Base-by-base conservation (phyloP, 2,888 invertebrate genomes). In the Notodonta ziczac region DNA sequence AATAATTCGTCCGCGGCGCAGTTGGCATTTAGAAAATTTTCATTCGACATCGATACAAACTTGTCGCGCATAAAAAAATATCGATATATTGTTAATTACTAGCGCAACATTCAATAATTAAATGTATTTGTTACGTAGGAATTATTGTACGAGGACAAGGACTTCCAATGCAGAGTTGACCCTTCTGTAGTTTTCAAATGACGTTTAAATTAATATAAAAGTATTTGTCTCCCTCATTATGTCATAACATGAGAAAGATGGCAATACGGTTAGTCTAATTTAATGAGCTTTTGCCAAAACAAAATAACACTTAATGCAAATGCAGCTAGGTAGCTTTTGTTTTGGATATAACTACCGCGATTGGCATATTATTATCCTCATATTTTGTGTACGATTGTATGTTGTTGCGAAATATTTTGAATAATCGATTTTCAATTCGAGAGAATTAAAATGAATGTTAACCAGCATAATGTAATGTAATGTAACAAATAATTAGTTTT, bases 401-500 rank as follows among this genome's bases (percentile, higher is more conserved):
- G 58, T 73, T 76, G 60, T 69, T 69, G 57, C 59, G 62, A 60
- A 16, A 58, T 56, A 63, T 64, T 65, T 73, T 63, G 67, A 59
- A 60, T 71, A 64, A 71, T 62, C 65, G 66, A 70, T 70, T 76
- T 76, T 76, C 66, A 74, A 75, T 72, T 74, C 62, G 74, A 77
- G 73, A 77, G 77, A 81, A 73, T 72, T 70, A 68, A 72, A 69
- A 63, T 69, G 78, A 85, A 84, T 84, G 87, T 89, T 88, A 86
- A 86, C 87, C 86, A 83, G 87, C 88, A 86, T 88, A 89, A 88
- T 87, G 73, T 74, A 71, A 59, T 72, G 73, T 74, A 71, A 59
- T 72, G 78, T 83, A 85, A 87, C 81, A 87, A 86, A 84, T 76
- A 80, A 84, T 73, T 86, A 86, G 84, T 85, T 87, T 86, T 85